Percentiles rank a stretch among this genome's conserved stretches.
These are phyloP conservation scores for Blera fallax DNA, from an alignment of 2,888 invertebrate genomes.

Conservation along the genomic window DNA sequence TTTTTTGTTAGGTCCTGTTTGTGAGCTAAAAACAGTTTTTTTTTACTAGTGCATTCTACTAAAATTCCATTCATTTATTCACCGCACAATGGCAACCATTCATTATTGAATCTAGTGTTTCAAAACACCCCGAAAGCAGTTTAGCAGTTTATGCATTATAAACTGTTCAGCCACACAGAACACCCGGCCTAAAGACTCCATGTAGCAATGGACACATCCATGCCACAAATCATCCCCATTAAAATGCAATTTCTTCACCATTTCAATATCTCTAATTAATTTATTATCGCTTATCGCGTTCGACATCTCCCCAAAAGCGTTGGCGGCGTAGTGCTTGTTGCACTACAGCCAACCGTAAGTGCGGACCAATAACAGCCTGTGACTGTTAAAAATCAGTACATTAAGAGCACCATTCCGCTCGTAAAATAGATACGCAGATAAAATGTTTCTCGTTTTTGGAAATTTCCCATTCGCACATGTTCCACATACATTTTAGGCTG, in stretches of 20 bases:
- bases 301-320: slow-evolving; percentile 76
- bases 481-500: slow-evolving; percentile 60
- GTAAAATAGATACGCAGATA: slow-evolving; percentile 72
- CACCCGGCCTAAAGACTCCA: slow-evolving; percentile 13
- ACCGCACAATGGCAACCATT: background rate
- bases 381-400: slow-evolving; percentile 72
- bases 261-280: slow-evolving; percentile 82
- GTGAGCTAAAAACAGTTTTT: too few relatives aligned
- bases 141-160: slow-evolving; percentile 30
- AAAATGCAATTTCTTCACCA: slow-evolving; percentile 75
- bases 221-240: slow-evolving; percentile 69
- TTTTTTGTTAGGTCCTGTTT: too few relatives aligned
- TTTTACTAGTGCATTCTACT: background rate
- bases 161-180: slow-evolving; percentile 24
- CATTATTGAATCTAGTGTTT: slow-evolving; percentile 28
- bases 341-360: slow-evolving; percentile 26
- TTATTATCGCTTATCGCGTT: slow-evolving; percentile 81
- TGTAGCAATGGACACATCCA: slow-evolving; percentile 22
- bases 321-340: slow-evolving; percentile 45
- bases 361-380: slow-evolving; percentile 37
- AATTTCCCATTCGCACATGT: slow-evolving; percentile 70
- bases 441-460: slow-evolving; percentile 64
- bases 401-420: slow-evolving; percentile 64
- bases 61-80: background rate
- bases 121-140: slow-evolving; percentile 37